phyloP scores from a whole-genome alignment of 1,140 invertebrate genomes.

The Drosophila fuyamai region DNA sequence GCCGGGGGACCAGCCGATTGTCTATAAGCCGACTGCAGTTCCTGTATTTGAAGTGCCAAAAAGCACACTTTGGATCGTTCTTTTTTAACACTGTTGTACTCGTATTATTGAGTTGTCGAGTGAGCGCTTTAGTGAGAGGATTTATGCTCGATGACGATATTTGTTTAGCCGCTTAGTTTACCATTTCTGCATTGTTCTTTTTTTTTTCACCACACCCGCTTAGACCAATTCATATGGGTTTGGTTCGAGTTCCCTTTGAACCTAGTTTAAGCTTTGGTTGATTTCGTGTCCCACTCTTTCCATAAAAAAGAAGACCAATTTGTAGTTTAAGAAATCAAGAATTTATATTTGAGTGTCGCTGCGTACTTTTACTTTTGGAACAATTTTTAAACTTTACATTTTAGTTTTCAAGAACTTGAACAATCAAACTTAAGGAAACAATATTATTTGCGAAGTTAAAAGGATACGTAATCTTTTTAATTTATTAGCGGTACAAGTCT shows the following conservation, averaged over 20 bases:
- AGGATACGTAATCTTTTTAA: no score
- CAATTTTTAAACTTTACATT: no score
- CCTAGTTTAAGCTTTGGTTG: slow-evolving; percentile 8
- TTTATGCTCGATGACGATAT: slow-evolving; percentile 67
- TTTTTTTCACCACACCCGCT: slow-evolving; percentile 8
- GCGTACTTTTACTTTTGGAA: no score
- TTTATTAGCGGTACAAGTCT: no score
- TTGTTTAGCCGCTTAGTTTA: slow-evolving; percentile 77
- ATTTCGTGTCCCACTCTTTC: no score
- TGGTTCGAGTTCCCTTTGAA: slow-evolving; percentile 32
- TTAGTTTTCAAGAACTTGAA: no score
- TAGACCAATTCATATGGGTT: slow-evolving; percentile 2
- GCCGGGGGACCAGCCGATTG: slow-evolving; percentile 48
- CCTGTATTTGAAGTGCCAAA: slow-evolving; percentile 75
- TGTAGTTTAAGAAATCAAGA: no score
- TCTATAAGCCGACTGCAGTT: slow-evolving; percentile 72
- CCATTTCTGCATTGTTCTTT: slow-evolving; percentile 59
- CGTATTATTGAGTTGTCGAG: slow-evolving; percentile 63
- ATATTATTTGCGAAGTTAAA: no score
- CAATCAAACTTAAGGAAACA: no score
- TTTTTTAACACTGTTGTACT: slow-evolving; percentile 22
- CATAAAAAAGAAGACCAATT: no score
- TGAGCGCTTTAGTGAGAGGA: slow-evolving; percentile 70
- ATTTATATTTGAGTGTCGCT: no score
- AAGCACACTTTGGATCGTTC: slow-evolving; percentile 61